A percentile compares a stretch with the other conserved stretches of the same genome.
Conservation (phyloP, 1,140 invertebrate genomes). For the Drosophila asahinai region DNA sequence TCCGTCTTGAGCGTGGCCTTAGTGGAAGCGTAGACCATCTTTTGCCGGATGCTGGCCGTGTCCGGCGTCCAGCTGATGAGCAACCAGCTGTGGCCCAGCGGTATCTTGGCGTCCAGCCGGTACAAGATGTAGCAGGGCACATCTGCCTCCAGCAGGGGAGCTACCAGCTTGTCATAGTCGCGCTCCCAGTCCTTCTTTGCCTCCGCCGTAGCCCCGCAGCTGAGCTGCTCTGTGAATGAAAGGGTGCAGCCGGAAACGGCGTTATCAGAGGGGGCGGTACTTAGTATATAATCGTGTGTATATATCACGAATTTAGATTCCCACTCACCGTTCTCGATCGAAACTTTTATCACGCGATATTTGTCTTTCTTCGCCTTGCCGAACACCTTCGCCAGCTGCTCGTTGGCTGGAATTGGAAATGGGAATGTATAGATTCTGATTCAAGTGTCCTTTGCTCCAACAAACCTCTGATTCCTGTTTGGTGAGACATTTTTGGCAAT, state of each 20-base stretch:
- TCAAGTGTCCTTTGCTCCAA: neutral
- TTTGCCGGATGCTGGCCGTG: slow-evolving; percentile 94
- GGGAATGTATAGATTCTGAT: neutral
- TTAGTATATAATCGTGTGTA: slow-evolving; percentile 35
- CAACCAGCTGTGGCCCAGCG: slow-evolving; percentile 96
- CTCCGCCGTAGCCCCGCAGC: slow-evolving; percentile 88
- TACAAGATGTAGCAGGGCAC: slow-evolving; percentile 98
- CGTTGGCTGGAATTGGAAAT: slow-evolving; percentile 87
- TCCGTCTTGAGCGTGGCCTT: slow-evolving; percentile 98
- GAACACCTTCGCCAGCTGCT: slow-evolving; percentile 92
- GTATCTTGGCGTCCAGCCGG: slow-evolving; percentile 92
- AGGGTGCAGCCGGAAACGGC: slow-evolving; percentile 35
- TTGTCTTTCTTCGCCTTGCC: slow-evolving; percentile 92
- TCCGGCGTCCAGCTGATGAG: slow-evolving; percentile 98
- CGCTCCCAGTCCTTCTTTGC: slow-evolving; percentile 93
- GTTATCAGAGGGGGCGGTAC: slow-evolving; percentile 33
- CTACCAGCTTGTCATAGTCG: slow-evolving; percentile 94
- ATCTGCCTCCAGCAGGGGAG: slow-evolving; percentile 92
- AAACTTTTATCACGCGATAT: slow-evolving; percentile 92
- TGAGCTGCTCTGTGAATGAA: slow-evolving; percentile 90
- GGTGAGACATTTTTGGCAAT: slow-evolving; percentile 89
- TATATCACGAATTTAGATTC: slow-evolving; percentile 8
- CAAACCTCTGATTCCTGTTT: slow-evolving; percentile 90
- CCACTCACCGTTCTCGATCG: slow-evolving; percentile 93
- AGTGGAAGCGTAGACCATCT: slow-evolving; percentile 99